Evolutionary conservation across 2,797 vertebrate genomes (phyloP).

Genomic region (Tangara arthus): DNA sequence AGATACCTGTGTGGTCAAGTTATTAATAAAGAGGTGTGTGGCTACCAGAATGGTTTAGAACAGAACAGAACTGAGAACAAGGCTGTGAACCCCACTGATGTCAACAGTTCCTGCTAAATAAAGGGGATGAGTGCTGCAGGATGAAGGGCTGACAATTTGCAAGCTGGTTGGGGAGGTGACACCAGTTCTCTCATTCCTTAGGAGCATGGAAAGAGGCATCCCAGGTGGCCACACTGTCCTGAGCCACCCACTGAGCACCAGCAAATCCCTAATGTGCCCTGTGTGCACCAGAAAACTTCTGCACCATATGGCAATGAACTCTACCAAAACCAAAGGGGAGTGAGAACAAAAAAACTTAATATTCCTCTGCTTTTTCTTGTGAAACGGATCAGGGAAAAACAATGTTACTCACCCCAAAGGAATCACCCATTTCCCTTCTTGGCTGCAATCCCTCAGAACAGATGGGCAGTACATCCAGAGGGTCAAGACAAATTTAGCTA

Average conservation of each 20-base stretch:
- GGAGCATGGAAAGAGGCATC: not conserved
- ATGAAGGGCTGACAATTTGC: rapidly evolving
- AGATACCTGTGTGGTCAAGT: not conserved
- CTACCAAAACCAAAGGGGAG: not conserved
- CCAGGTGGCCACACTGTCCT: not conserved
- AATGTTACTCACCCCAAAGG: constrained; percentile 57
- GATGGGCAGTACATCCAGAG: constrained; percentile 62
- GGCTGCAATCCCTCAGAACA: constrained; percentile 56
- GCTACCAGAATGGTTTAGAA: not conserved
- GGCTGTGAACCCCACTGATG: not conserved
- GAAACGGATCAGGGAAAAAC: constrained; percentile 47
- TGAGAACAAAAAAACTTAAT: not conserved
- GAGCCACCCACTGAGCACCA: not conserved
- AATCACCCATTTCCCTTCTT: constrained; percentile 39
- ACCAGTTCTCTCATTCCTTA: not conserved
- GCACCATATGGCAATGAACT: not conserved
- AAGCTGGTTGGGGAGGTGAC: not conserved
- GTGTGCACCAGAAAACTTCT: not conserved
- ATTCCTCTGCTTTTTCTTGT: not conserved
- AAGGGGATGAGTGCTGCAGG: not conserved
- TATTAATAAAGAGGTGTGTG: not conserved
- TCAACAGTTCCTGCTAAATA: not conserved
- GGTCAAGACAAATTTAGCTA: constrained; percentile 57
- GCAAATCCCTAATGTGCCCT: not conserved
- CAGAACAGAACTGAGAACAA: not conserved